A percentile compares a stretch with the other conserved stretches of the same genome.
Conservation (phyloP, 2,113 vertebrate genomes). For the Callithrix jacchus region DNA sequence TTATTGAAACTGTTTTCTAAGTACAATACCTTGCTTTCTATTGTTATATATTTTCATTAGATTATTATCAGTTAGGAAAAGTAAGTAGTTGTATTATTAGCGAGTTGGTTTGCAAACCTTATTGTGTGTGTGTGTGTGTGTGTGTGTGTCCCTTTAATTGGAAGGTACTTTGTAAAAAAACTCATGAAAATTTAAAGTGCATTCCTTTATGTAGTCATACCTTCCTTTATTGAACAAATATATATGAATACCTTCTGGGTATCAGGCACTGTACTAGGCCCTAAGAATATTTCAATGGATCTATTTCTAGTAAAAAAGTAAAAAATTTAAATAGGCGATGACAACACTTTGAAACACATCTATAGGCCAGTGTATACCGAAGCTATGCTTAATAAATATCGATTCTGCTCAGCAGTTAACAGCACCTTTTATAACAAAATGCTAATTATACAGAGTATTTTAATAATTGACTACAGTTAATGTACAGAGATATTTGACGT, state of each 20-base stretch:
- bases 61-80: not conserved
- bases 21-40: not conserved
- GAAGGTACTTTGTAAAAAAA: not conserved
- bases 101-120: not conserved
- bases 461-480: not conserved
- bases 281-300: not conserved
- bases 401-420: not conserved
- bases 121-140: not conserved
- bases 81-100: not conserved
- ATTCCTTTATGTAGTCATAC: not conserved
- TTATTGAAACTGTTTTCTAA: not conserved
- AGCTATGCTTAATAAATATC: constrained; percentile 4
- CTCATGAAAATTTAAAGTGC: not conserved
- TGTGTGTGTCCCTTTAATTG: not conserved
- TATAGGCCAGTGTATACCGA: not conserved
- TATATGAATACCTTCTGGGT: not conserved
- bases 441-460: not conserved
- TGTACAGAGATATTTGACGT: not conserved
- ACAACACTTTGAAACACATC: not conserved
- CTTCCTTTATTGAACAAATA: not conserved
- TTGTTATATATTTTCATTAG: not conserved
- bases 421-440: constrained; percentile 17
- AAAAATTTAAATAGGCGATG: not conserved
- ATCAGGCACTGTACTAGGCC: not conserved
- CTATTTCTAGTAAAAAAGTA: constrained; percentile 11